These are phyloP conservation scores for Drosophila quinaria DNA, from an alignment of 2,888 invertebrate genomes.

Conservation along the genomic window DNA sequence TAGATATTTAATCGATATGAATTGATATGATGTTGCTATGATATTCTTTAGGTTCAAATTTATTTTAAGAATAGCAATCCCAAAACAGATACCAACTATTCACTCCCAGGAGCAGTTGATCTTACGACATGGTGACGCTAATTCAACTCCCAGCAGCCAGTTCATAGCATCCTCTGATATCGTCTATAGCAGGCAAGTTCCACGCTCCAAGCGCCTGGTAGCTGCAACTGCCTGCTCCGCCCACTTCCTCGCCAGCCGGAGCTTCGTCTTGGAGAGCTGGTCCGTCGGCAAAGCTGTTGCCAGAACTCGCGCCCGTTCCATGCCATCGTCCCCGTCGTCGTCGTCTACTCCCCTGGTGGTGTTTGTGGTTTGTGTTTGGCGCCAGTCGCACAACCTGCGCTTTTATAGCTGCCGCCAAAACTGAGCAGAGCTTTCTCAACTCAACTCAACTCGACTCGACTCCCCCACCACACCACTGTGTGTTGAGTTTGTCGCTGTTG, in stretches of 20 bases:
- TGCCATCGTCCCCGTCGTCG: conserved; percentile 44
- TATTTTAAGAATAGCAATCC: conserved; percentile 30
- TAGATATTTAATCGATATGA: conserved; percentile 68
- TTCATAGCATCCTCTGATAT: conserved; percentile 59
- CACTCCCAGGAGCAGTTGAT: background rate
- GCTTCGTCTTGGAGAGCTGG: conserved; percentile 19
- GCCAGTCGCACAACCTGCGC: conserved; percentile 57
- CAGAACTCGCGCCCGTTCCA: conserved; percentile 66
- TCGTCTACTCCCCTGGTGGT: conserved; percentile 45
- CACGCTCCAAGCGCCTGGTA: conserved; percentile 64
- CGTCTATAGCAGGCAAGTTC: conserved; percentile 52
- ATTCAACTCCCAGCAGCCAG: background rate
- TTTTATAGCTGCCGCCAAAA: conserved; percentile 74
- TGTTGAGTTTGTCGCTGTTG: conserved; percentile 52
- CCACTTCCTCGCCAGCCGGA: background rate
- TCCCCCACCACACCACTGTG: conserved; percentile 40
- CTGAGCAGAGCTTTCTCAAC: conserved; percentile 49
- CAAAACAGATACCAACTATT: conserved; percentile 4
- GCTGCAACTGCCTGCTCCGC: conserved; percentile 32
- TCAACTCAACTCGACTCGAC: conserved; percentile 25
- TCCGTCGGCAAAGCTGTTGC: conserved; percentile 72
- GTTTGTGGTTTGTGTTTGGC: conserved; percentile 76
- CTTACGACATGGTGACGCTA: background rate
- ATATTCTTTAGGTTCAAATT: conserved; percentile 76
- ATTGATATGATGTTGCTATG: conserved; percentile 80